A percentile compares a stretch with the other conserved stretches of the same genome.
phyloP scores from a whole-genome alignment of 2,797 vertebrate species.

The Rhynchonycteris naso region DNA sequence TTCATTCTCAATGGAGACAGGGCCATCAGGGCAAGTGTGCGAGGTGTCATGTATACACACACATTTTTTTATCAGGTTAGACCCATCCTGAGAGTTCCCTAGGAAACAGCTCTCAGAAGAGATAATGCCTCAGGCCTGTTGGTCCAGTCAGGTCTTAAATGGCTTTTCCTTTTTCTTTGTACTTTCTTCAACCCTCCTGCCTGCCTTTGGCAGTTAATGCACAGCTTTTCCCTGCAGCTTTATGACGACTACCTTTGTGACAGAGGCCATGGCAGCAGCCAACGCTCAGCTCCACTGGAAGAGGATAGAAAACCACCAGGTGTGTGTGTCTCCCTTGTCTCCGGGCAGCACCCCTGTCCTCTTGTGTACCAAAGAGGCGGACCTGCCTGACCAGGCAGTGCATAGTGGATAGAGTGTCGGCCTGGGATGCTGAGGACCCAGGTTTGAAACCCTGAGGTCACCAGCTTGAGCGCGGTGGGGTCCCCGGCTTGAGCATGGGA shows the following conservation, averaged over 20 bases:
- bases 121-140: neutral
- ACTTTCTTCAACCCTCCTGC: neutral
- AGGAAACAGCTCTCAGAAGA: neutral
- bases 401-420: too few species aligned
- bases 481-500: too few species aligned
- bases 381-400: too few species aligned
- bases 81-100: neutral
- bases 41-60: accelerated
- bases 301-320: constrained; percentile 94
- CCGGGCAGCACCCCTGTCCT: accelerated
- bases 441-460: too few species aligned
- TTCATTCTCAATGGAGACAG: neutral
- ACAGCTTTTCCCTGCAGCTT: constrained; percentile 87
- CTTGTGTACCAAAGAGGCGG: accelerated
- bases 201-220: neutral
- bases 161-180: neutral
- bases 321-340: constrained; percentile 75
- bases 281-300: constrained; percentile 97
- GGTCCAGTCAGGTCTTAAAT: neutral
- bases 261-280: constrained; percentile 98
- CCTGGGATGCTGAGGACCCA: too few species aligned
- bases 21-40: accelerated
- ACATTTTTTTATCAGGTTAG: neutral
- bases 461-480: too few species aligned
- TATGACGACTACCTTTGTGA: constrained; percentile 97